These are phyloP conservation scores for Falco rusticolus DNA, from an alignment of 2,797 vertebrate species.

Conservation along the genomic window DNA sequence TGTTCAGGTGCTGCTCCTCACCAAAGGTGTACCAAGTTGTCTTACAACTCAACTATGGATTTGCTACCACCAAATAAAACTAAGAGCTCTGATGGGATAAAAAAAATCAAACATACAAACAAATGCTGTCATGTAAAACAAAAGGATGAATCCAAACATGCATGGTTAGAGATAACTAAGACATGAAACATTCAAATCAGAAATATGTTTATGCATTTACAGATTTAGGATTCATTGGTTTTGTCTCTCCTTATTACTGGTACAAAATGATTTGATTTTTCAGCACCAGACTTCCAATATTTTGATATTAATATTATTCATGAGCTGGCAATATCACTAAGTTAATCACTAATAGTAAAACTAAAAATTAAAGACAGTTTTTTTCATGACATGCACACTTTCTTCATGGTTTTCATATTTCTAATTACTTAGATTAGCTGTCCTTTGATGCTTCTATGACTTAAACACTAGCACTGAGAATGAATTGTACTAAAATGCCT, in stretches of 20 bases:
- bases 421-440: not conserved
- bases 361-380: not conserved
- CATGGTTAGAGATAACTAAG: not conserved
- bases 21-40: not conserved
- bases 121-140: constrained; percentile 22
- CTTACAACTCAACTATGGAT: constrained; percentile 6
- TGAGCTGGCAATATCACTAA: constrained; percentile 68
- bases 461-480: not conserved
- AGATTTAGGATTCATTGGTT: constrained; percentile 72
- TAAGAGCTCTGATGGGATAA: not conserved
- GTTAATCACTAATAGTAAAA: not conserved
- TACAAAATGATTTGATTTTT: constrained; percentile 7
- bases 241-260: constrained; percentile 30
- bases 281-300: constrained; percentile 25
- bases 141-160: constrained; percentile 22
- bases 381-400: constrained; percentile 4
- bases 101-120: not conserved
- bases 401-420: not conserved
- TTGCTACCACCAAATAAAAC: constrained; percentile 5
- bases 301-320: constrained; percentile 55
- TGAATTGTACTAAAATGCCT: not conserved
- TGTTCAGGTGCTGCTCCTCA: not conserved
- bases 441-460: not conserved
- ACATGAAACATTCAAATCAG: constrained; percentile 20
- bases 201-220: constrained; percentile 59